Percentiles rank a stretch among this genome's conserved stretches.
Evolutionary conservation across 2,888 invertebrate species (phyloP).

Genomic region (Argynnis bischoffii): DNA sequence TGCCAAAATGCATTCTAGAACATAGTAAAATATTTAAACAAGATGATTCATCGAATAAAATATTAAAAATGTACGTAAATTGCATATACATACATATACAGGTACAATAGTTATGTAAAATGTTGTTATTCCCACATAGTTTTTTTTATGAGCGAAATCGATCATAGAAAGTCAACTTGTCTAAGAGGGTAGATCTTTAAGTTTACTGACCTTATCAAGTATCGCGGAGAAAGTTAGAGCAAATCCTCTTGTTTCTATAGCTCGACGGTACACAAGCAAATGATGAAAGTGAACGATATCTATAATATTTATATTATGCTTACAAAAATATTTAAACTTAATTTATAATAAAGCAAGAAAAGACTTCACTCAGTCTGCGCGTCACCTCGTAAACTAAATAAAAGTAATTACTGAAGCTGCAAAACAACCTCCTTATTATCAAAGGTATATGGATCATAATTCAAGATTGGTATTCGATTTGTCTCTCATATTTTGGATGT

Average conservation of each 20-base stretch:
- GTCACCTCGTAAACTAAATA: conserved; percentile 1
- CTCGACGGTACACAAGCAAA: background rate
- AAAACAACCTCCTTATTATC: background rate
- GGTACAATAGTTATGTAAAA: too few species aligned
- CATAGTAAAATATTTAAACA: too few species aligned
- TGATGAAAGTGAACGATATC: conserved; percentile 5
- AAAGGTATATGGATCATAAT: background rate
- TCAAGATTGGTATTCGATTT: background rate
- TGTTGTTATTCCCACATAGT: too few species aligned
- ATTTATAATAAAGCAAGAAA: background rate
- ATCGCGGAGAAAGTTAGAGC: conserved; percentile 15
- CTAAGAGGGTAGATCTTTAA: background rate
- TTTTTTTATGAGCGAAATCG: too few species aligned
- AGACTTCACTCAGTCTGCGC: conserved; percentile 5
- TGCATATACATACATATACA: too few species aligned
- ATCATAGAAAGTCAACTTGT: too few species aligned
- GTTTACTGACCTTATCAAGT: conserved; percentile 17
- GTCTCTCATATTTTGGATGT: conserved; percentile 20
- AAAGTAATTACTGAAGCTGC: conserved; percentile 3
- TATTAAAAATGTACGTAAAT: too few species aligned
- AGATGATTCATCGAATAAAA: too few species aligned
- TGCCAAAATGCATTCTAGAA: too few species aligned
- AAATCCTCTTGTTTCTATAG: conserved; percentile 11
- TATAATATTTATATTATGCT: background rate
- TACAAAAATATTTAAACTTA: too few species aligned